Evolutionary conservation across 2,888 invertebrate species (phyloP).

Genomic region (Esperia sulphurella): DNA sequence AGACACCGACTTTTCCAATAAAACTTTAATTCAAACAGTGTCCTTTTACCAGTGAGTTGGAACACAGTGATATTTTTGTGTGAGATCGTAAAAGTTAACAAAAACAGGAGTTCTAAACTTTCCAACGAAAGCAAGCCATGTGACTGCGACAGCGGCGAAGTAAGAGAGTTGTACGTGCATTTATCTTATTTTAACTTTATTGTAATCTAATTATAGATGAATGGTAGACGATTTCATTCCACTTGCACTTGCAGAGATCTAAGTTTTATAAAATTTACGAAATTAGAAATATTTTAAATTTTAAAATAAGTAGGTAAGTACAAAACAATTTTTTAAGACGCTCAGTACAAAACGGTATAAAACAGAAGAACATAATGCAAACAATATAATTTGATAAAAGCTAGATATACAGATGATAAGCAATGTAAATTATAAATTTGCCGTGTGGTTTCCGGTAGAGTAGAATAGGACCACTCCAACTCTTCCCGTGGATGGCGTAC

Average conservation of each 20-base stretch:
- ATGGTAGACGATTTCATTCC: slow-evolving; percentile 22
- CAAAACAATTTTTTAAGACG: too few species aligned
- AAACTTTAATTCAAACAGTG: slow-evolving; percentile 31
- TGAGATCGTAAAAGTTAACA: slow-evolving; percentile 50
- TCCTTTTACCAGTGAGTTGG: slow-evolving; percentile 39
- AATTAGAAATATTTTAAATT: too few species aligned
- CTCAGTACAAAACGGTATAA: too few species aligned
- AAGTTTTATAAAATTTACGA: background rate
- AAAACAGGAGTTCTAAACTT: slow-evolving; percentile 63
- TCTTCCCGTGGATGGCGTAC: too few species aligned
- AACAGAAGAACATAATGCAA: too few species aligned
- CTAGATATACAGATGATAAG: too few species aligned
- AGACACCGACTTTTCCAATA: slow-evolving; percentile 14
- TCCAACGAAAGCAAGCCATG: slow-evolving; percentile 66
- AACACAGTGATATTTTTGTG: slow-evolving; percentile 50
- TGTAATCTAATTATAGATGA: slow-evolving; percentile 46
- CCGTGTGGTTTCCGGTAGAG: too few species aligned
- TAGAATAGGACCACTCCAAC: too few species aligned
- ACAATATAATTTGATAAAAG: too few species aligned
- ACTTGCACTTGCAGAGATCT: slow-evolving; percentile 17
- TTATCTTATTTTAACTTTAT: slow-evolving; percentile 54
- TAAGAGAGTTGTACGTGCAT: slow-evolving; percentile 63
- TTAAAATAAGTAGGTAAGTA: too few species aligned
- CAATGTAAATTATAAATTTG: too few species aligned
- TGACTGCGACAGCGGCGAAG: slow-evolving; percentile 56